Conservation (phyloP, 1,140 invertebrate species). For the Panagrolaimus sp. region DNA sequence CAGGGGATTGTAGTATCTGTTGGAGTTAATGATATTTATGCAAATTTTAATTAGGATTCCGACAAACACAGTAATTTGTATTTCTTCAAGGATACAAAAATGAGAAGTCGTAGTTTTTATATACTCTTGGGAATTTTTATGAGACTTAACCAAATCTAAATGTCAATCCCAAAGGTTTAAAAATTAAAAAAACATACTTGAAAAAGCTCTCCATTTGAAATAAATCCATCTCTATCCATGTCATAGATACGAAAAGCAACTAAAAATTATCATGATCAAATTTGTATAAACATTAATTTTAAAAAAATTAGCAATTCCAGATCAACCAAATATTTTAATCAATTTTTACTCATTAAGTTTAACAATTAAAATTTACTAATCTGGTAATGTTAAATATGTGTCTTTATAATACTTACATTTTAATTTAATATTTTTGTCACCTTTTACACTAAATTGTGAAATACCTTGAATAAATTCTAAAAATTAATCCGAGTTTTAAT, state of each 20-base stretch:
- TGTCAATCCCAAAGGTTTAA: too few species aligned
- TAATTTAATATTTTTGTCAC: conserved; percentile 60
- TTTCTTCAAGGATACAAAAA: too few species aligned
- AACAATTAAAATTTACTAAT: conserved; percentile 12
- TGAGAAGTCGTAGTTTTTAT: too few species aligned
- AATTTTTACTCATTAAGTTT: too few species aligned
- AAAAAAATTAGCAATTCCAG: neutral
- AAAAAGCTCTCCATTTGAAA: conserved; percentile 61
- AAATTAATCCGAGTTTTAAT: conserved; percentile 28
- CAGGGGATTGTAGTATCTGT: neutral
- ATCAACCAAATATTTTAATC: too few species aligned
- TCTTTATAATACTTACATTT: conserved; percentile 44
- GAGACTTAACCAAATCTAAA: too few species aligned
- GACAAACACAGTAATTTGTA: too few species aligned
- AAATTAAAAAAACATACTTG: conserved; percentile 50
- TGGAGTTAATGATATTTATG: conserved; percentile 7
- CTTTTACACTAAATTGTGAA: conserved; percentile 61
- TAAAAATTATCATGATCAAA: conserved; percentile 37
- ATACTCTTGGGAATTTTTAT: too few species aligned
- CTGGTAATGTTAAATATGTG: conserved; percentile 2
- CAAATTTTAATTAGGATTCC: conserved; percentile 16
- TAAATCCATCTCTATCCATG: conserved; percentile 60
- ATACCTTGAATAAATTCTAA: conserved; percentile 61
- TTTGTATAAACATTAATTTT: neutral
- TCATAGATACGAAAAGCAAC: conserved; percentile 61